Evolutionary conservation across 2,888 invertebrate genomes (phyloP), one percentile per base, ranked within the genome.

Genomic region (Hipparchia sbordonii): DNA sequence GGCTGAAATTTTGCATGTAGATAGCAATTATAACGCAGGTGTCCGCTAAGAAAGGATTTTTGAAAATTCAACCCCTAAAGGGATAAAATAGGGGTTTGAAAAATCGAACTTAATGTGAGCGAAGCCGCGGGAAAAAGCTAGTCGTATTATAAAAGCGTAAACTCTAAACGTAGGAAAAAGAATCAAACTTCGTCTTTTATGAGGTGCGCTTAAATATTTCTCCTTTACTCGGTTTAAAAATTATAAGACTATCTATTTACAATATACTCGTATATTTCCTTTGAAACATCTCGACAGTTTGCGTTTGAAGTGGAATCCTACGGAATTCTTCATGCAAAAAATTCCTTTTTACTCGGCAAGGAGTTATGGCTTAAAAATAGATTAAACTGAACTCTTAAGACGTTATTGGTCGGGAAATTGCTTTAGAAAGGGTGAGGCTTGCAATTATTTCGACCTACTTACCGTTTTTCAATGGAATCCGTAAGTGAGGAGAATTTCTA

Each of bases 361-460:
- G 79, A 82, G 81, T 83, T 82, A 84, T 83, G 72, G 70, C 77
- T 82, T 81, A 79, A 83, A 85, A 85, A 83, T 82, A 86, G 82
- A 84, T 87, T 85, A 85, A 84, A 84, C 72, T 66, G 70, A 67
- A 67, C 70, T 67, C 70, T 62, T 48, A 57, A 73, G 73, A 70
- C 62, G 65, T 39, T 72, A 70, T 72, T 72, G 67, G 75, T 59
- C 52, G 52, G 57, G 51, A 71, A 61, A 70, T 69, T 70, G 57
- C 65, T 56, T 51, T 59, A 54, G 61, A 54, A 65, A 72, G 52
- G 67, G 52, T 45, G 66, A 39, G 54, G 12, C 52, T 60, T 48
- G 61, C 59, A 62, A 59, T 67, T 62, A 61, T 63, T 59, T 54
- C 48, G 23, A 52, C 57, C 60, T 13, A 65, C 65, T 61, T 71